phyloP scores from a whole-genome alignment of 2,888 invertebrate genomes.

The Tanypteryx hageni region DNA sequence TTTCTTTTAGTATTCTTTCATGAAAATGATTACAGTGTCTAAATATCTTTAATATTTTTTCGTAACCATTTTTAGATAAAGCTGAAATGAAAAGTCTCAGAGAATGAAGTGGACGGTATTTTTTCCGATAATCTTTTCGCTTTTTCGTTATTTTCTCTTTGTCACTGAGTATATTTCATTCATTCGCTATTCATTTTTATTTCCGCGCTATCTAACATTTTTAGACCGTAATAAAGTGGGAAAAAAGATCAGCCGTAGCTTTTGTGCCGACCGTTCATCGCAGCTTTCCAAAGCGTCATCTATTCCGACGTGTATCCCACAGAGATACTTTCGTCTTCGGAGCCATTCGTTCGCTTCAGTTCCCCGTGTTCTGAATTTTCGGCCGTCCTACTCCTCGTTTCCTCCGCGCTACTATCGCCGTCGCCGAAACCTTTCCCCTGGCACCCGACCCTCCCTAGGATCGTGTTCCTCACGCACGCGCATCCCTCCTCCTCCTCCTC shows the following conservation, averaged over 20 bases:
- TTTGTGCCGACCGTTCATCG: not conserved
- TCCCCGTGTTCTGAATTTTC: not conserved
- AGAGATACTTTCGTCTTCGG: not conserved
- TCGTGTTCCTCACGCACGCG: not conserved
- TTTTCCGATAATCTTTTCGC: conserved; percentile 7
- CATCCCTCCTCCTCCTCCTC: not conserved
- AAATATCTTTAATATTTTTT: no score
- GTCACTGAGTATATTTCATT: no score
- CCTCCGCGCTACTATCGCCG: not conserved
- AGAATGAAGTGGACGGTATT: not conserved
- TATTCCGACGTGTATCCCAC: not conserved
- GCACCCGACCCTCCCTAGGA: not conserved
- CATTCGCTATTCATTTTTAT: no score
- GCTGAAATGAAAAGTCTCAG: not conserved
- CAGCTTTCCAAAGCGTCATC: not conserved
- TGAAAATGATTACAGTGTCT: no score
- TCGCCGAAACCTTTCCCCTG: not conserved
- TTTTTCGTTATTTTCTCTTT: not conserved
- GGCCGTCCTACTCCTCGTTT: no score
- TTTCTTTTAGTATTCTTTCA: no score
- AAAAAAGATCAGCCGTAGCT: no score
- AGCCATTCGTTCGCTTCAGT: not conserved
- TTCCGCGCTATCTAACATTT: no score
- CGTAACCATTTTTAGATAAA: no score
- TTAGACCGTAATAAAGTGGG: no score